These are phyloP conservation scores for Montipora capitata DNA, from an alignment of 92 coral and sea anemone genomes.

Conservation along the genomic window DNA sequence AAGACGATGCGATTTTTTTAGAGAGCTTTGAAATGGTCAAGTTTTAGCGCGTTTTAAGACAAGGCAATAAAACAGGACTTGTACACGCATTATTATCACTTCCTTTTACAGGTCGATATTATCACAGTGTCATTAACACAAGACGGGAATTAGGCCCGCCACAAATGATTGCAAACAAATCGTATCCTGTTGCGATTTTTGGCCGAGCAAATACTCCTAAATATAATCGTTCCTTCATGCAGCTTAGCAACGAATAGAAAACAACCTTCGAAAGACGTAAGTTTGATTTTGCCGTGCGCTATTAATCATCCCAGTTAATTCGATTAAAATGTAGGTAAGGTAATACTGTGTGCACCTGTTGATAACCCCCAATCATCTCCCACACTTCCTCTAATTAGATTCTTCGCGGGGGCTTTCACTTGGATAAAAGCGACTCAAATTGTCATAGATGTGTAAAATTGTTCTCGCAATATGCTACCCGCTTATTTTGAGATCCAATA, in stretches of 20 bases:
- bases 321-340: conserved; percentile 62
- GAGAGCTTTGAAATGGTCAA: not conserved
- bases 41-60: not conserved
- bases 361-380: conserved; percentile 34
- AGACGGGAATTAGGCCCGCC: conserved; percentile 25
- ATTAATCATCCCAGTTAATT: conserved; percentile 62
- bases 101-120: conserved; percentile 31
- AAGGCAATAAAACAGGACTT: not conserved
- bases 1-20: not conserved
- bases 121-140: conserved; percentile 41
- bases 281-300: conserved; percentile 47
- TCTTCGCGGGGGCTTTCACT: conserved; percentile 7
- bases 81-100: conserved; percentile 12
- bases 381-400: conserved; percentile 35
- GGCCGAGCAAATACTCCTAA: conserved; percentile 32
- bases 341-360: conserved; percentile 54
- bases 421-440: not conserved
- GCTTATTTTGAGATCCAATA: conserved; percentile 33
- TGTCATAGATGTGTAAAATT: conserved; percentile 6
- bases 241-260: conserved; percentile 34
- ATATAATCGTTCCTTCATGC: conserved; percentile 51
- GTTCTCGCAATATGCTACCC: not conserved
- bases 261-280: conserved; percentile 7
- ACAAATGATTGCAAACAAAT: conserved; percentile 34
- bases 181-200: conserved; percentile 52